phyloP scores from a whole-genome alignment of 1,140 invertebrate genomes.

The Ceratitis capitata region DNA sequence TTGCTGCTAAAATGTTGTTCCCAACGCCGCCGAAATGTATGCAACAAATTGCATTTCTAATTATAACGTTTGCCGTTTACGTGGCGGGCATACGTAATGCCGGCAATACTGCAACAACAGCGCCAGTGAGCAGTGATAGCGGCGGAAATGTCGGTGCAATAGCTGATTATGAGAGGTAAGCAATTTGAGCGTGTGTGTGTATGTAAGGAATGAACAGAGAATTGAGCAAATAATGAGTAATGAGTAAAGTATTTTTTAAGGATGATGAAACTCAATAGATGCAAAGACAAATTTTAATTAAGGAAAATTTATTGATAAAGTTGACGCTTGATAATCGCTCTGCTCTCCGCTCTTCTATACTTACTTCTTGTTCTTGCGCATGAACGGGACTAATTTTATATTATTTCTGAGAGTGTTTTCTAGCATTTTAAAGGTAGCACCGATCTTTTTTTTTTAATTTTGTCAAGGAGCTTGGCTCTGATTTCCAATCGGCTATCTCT shows the following conservation, averaged over 20 bases:
- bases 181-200: slow-evolving; percentile 13
- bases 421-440: no score
- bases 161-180: slow-evolving; percentile 42
- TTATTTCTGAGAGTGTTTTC: no score
- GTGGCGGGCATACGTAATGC: slow-evolving; percentile 62
- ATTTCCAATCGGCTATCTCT: no score
- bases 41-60: slow-evolving; percentile 63
- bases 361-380: no score
- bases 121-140: background rate
- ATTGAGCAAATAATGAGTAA: slow-evolving; percentile 2
- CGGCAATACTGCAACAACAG: slow-evolving; percentile 8
- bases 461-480: no score
- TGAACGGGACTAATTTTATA: no score
- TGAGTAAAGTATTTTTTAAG: background rate
- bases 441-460: no score
- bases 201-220: background rate
- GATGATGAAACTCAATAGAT: no score
- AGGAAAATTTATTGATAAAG: no score
- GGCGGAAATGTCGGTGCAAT: background rate
- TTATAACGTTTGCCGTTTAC: slow-evolving; percentile 62
- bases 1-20: slow-evolving; percentile 40
- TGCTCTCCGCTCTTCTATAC: no score
- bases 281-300: no score
- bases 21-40: slow-evolving; percentile 39
- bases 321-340: no score